Evolutionary conservation across 2,888 invertebrate species (phyloP).

Genomic region (Parapristionchus giblindavisi): DNA sequence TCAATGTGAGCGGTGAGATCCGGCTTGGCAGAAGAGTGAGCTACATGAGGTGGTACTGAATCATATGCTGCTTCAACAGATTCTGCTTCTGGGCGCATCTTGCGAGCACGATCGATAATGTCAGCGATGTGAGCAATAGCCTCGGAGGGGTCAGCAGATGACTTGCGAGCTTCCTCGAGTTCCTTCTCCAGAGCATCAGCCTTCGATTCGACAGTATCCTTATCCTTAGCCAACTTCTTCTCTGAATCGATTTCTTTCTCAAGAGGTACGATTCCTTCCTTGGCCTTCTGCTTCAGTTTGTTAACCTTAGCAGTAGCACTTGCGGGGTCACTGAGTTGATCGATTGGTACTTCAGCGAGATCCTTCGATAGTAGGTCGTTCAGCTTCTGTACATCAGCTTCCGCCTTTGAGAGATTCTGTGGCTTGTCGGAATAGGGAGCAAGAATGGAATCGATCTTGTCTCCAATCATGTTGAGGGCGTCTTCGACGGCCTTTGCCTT

Average conservation of each 20-base stretch:
- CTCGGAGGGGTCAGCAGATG: conserved; percentile 7
- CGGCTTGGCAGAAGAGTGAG: conserved; percentile 19
- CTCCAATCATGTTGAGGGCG: conserved; percentile 16
- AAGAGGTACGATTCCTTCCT: conserved; percentile 3
- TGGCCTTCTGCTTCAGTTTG: conserved; percentile 45
- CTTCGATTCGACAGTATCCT: conserved; percentile 41
- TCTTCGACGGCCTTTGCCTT: conserved; percentile 12
- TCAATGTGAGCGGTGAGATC: conserved; percentile 1
- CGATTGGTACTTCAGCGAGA: conserved; percentile 31
- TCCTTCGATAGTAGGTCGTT: conserved; percentile 6
- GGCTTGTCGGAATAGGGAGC: conserved; percentile 47
- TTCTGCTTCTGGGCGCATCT: conserved; percentile 18
- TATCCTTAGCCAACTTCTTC: conserved; percentile 44
- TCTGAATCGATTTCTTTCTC: conserved; percentile 44
- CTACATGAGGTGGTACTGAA: not conserved
- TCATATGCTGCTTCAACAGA: conserved; percentile 5
- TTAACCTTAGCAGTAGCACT: conserved; percentile 18
- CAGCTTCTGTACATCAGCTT: conserved; percentile 27
- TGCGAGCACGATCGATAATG: conserved; percentile 22
- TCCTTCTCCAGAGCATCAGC: conserved; percentile 47
- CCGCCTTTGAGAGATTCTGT: conserved; percentile 16
- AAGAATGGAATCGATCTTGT: conserved; percentile 45
- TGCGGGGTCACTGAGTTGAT: conserved; percentile 18
- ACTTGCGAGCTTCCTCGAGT: conserved; percentile 36
- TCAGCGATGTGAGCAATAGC: conserved; percentile 8